Base-by-base conservation (phyloP, 2,888 invertebrate species). In the Aphidius colemani region DNA sequence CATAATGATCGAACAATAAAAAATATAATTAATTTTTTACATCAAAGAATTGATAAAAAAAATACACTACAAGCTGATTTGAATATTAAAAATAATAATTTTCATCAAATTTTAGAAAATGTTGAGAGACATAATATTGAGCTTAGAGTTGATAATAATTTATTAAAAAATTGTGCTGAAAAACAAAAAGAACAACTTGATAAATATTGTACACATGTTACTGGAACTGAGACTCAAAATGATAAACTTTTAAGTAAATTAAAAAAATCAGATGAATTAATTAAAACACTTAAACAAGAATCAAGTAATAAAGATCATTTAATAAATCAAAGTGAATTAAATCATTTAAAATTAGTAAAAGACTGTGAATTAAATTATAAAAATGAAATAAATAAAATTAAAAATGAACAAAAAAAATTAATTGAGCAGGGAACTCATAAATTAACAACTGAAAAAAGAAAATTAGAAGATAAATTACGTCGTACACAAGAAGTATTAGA, bases 81-180 rank as follows among this genome's bases (percentile, higher is more conserved):
- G 71, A 84, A 86, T 30, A 82, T 87, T 7, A 89, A 89, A 80
- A 86, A 81, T 71, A 77, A 74, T 53, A 78, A 78, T 57, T 76
- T 78, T 49, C 83, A 93, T 48, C 87, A 88, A 64, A 85, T 88
- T 67, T 76, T 93, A 13, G 81, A 89, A 53, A 87, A 89, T 9
- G 81, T 92, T 59, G 92, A 94, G 73, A 89, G 89, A 67, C 90
- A 92, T 65, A 88, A 88, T 65, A 78, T 90, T 10, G 85, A 89
- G 68, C 83, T 88, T 1, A 87, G 87, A 71, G 88, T 89, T 30
- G 93, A 94, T 78, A 86, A 89, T 69, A 85, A 85, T 7, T 88
- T 89, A 1, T 76, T 90, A 0, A 87, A 88, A 75, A 88, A 88
- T 0, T 86, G 88, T 55, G 83, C 90, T 57, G 86, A 87, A 7